Percentiles rank a stretch among this genome's conserved stretches.
Evolutionary conservation across 2,113 vertebrate species (phyloP).

Genomic region (Cyanoderma ruficeps): DNA sequence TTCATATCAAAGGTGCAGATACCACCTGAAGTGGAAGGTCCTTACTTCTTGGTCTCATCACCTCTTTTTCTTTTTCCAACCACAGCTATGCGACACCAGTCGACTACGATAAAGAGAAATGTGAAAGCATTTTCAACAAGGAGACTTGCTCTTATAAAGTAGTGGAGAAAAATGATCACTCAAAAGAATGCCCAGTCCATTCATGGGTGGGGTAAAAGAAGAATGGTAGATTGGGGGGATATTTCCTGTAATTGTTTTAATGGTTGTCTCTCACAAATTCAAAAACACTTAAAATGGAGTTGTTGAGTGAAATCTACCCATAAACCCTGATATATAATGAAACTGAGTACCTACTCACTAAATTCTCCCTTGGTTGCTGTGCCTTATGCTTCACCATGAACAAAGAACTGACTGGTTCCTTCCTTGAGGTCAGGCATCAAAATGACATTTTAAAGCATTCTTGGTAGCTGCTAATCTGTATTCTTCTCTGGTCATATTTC

Average conservation of each 20-base stretch:
- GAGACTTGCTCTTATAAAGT: constrained; percentile 23
- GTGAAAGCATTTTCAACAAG: constrained; percentile 8
- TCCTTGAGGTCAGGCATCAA: background rate
- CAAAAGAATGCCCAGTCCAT: constrained; percentile 2
- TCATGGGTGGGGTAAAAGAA: background rate
- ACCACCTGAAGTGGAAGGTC: background rate
- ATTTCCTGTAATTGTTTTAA: background rate
- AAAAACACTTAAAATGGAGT: background rate
- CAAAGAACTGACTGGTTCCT: background rate
- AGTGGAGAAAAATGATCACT: constrained; percentile 43
- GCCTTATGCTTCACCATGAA: background rate
- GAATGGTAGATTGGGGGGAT: background rate
- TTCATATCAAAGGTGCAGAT: background rate
- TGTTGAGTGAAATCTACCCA: background rate
- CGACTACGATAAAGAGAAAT: background rate
- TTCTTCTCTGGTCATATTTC: background rate
- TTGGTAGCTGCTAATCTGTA: background rate
- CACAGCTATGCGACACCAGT: background rate
- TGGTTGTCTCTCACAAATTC: background rate
- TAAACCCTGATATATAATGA: background rate
- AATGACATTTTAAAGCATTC: background rate
- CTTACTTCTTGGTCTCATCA: background rate
- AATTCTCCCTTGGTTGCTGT: background rate
- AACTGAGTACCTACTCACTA: background rate
- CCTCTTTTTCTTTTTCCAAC: background rate